Conservation (phyloP, 2,113 vertebrate genomes). For the Sprattus sprattus region DNA sequence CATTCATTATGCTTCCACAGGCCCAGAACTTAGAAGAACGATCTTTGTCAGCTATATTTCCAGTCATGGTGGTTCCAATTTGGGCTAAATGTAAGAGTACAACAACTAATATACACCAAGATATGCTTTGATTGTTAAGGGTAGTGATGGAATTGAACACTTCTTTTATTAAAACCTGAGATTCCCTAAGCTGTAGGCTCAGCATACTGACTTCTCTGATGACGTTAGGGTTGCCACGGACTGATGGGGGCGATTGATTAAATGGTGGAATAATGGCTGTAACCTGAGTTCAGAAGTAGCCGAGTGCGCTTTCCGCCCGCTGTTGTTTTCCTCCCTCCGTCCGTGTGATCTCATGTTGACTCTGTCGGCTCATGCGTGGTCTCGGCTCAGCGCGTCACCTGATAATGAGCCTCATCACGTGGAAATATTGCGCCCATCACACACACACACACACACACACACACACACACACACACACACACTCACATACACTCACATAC, state of each 20-base stretch:
- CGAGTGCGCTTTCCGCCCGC: not conserved
- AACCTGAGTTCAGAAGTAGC: not conserved
- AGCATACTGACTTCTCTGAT: not conserved
- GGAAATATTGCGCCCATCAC: not conserved
- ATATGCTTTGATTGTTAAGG: not conserved
- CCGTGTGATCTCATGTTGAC: constrained; percentile 19
- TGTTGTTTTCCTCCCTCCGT: not conserved
- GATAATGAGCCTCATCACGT: not conserved
- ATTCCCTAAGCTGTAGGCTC: too few species aligned
- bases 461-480: not conserved
- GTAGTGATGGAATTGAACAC: not conserved
- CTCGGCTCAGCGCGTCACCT: not conserved
- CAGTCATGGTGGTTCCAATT: not conserved
- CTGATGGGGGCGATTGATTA: not conserved
- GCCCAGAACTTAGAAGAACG: not conserved
- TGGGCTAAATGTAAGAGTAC: not conserved
- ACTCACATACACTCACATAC: not conserved
- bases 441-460: not conserved
- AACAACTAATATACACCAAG: not conserved
- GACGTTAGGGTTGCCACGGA: not conserved
- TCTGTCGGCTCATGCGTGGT: constrained; percentile 6
- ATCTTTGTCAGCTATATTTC: not conserved
- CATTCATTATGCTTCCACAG: not conserved
- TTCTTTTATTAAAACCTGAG: too few species aligned
- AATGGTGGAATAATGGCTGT: not conserved